phyloP scores from a whole-genome alignment of 2,113 vertebrate species.

The Psilopsiagon aurifrons region DNA sequence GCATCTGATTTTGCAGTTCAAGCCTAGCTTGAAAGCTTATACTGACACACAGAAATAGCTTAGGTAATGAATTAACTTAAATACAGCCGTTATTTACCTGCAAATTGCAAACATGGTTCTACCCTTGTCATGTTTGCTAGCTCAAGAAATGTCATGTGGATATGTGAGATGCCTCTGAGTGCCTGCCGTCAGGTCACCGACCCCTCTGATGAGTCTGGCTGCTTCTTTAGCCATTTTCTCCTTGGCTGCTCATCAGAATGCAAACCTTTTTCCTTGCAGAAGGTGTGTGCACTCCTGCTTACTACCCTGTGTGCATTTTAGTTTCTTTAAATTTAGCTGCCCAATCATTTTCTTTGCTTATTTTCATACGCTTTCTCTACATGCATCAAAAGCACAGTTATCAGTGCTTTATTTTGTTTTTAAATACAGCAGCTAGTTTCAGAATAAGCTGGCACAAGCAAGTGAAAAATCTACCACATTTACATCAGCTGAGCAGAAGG shows the following conservation, averaged over 20 bases:
- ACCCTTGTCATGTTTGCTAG: not conserved
- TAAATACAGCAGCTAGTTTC: slow-evolving; percentile 8
- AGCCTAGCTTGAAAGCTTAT: not conserved
- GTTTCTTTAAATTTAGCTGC: slow-evolving; percentile 19
- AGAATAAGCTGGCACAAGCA: not conserved
- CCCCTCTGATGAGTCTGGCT: not conserved
- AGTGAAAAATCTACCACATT: not conserved
- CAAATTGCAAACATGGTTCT: not conserved
- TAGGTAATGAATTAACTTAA: not conserved
- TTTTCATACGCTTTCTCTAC: slow-evolving; percentile 7
- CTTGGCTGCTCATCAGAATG: not conserved
- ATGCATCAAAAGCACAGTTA: slow-evolving; percentile 11
- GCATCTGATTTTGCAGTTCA: not conserved
- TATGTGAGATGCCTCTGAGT: not conserved
- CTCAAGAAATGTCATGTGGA: not conserved
- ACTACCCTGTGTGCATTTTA: not conserved
- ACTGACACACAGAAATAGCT: not conserved
- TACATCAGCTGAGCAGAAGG: not conserved
- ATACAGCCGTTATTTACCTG: not conserved
- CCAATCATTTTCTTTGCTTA: slow-evolving; percentile 1
- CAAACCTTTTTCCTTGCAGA: not conserved
- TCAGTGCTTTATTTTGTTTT: slow-evolving; percentile 26
- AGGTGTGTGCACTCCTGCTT: not conserved
- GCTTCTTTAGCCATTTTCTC: slow-evolving; percentile 45
- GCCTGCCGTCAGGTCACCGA: fast-evolving